Evolutionary conservation across 1,140 invertebrate genomes (phyloP), one percentile per base, ranked within the genome.

Genomic region (Leucophenga varia): DNA sequence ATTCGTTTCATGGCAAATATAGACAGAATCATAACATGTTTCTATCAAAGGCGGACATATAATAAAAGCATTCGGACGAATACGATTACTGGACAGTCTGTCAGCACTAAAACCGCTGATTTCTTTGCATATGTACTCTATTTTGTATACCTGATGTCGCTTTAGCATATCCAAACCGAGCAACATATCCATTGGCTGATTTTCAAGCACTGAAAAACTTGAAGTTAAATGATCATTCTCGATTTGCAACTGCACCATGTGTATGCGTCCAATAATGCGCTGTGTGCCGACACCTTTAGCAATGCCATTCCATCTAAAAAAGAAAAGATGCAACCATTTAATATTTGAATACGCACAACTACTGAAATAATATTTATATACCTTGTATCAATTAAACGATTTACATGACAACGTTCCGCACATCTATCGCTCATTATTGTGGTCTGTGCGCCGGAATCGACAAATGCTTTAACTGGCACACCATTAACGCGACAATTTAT

Each of bases 121-220:
- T n/a, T n/a, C n/a, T n/a, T n/a, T n/a, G n/a, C n/a, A n/a, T n/a
- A n/a, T n/a, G n/a, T n/a, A n/a, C n/a, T n/a, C n/a, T n/a, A n/a
- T n/a, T n/a, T 32, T 43, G 31, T 52, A 6, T 74, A 89, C 86
- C 78, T 94, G 91, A 81, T 99, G 96, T 55, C 96, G 79, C 78
- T 94, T 95, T 0, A 99, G 79, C 93, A 98, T 98, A 70, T 99
- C 96, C 20, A 99, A 80, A 0, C 96, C 96, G 4, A 99, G 78
- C 14, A 99, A 77, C 93, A 99, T 97, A 67, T 99, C 96, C 93
- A 98, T 97, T 3, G 92, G 90, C 74, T 98, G 95, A 54, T 98
- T 90, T 74, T 97, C 91, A 16, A 99, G 79, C n/a, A 99, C 94
- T 18, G 93, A 95, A 77, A 99, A 99, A 4, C 95, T 97, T 2